Base-by-base conservation (phyloP, 2,888 invertebrate species). In the Noctua pronuba region DNA sequence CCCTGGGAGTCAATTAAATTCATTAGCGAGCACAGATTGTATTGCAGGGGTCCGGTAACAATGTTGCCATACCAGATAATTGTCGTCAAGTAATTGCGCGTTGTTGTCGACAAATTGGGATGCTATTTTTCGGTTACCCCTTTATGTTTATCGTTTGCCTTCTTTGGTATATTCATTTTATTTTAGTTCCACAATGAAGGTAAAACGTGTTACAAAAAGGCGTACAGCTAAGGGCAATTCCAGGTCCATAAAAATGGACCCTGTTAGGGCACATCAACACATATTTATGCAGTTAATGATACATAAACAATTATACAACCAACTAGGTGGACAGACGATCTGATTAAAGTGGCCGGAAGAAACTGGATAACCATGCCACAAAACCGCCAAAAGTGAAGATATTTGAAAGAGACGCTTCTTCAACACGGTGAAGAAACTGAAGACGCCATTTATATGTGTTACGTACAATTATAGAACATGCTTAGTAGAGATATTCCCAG, bases 1-100 rank as follows among this genome's bases (percentile, higher is more conserved):
- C 87, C 90, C 35, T 11, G 85, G 77, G 91, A 89, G 82, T 85
- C 90, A 91, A 91, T 91, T 91, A 90, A 88, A 86, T 91, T 91
- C 86, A 91, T 91, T 90, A 90, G 90, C 74, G 84, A 73, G 73
- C 70, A 41, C 82, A 80, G 78, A 77, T 85, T 86, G 77, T 77
- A 76, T 80, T 79, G 75, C 84, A 79, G 73, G 90, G 88, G 88
- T 90, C 82, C 79, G 73, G 80, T 89, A 87, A 85, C 88, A 82
- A 73, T 84, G 86, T 84, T 86, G 85, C 86, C 38, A 87, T 86
- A 85, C 79, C 80, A 62, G 83, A 88, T 88, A 83, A 88, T 87
- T 88, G 83, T 84, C 79, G 73, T 60, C 71, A 71, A 82, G 84
- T 86, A 85, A 88, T 85, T 86, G 79, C 18, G 79, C 68, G 71